Evolutionary conservation across 2,113 vertebrate species (phyloP).

Genomic region (Neolamprologus kungweensis): DNA sequence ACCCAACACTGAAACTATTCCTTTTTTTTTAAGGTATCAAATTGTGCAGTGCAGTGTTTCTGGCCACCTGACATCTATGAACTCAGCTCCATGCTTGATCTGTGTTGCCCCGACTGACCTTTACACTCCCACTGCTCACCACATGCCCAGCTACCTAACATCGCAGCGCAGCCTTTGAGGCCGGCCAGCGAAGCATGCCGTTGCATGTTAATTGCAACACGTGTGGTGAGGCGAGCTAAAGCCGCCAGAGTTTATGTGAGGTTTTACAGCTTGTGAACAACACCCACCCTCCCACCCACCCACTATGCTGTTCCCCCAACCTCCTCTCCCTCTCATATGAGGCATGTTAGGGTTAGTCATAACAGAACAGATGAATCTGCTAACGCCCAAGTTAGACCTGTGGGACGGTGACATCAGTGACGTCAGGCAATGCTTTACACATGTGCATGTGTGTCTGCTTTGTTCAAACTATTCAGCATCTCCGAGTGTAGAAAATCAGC

Average conservation of each 20-base stretch:
- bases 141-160: constrained; percentile 48
- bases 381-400: constrained; percentile 47
- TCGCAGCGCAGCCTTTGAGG: constrained; percentile 48
- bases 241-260: constrained; percentile 40
- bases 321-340: constrained; percentile 7
- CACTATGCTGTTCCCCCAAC: neutral
- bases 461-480: neutral
- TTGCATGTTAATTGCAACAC: constrained; percentile 59
- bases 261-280: constrained; percentile 50
- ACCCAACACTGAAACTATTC: neutral
- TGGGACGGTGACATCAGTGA: constrained; percentile 53
- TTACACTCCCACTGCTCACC: constrained; percentile 26
- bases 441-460: neutral
- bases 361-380: constrained; percentile 42
- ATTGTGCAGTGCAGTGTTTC: neutral
- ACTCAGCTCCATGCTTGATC: constrained; percentile 27
- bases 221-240: constrained; percentile 43
- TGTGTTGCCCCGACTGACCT: constrained; percentile 29
- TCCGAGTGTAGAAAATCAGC: neutral
- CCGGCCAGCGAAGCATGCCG: constrained; percentile 18
- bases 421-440: constrained; percentile 1
- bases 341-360: constrained; percentile 41
- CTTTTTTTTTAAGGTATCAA: neutral
- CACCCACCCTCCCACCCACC: neutral
- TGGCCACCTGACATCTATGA: constrained; percentile 29